Conservation (phyloP, 2,797 vertebrate genomes). For the Harpagifer antarcticus region DNA sequence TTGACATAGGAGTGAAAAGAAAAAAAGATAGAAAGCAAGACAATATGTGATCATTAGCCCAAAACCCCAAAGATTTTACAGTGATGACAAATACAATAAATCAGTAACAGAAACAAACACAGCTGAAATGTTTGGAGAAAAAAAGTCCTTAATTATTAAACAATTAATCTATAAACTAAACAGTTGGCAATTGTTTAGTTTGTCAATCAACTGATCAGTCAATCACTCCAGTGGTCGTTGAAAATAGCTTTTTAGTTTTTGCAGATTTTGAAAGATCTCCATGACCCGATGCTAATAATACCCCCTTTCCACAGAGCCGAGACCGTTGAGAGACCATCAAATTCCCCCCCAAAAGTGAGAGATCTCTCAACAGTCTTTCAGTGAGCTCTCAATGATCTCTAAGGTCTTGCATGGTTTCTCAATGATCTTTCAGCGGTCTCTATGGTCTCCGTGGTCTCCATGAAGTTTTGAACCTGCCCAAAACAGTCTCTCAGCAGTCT, state of each 20-base stretch:
- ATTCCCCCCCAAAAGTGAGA: too few relatives aligned
- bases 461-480: too few relatives aligned
- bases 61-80: neutral
- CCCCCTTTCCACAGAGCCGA: too few relatives aligned
- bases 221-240: neutral
- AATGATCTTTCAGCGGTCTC: too few relatives aligned
- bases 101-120: constrained; percentile 7
- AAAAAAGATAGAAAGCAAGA: neutral
- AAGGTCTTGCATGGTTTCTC: too few relatives aligned
- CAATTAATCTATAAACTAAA: neutral
- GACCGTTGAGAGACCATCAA: too few relatives aligned
- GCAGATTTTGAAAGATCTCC: too few relatives aligned
- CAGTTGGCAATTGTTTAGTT: neutral
- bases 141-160: neutral
- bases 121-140: neutral
- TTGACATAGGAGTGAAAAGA: neutral
- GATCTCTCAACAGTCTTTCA: too few relatives aligned
- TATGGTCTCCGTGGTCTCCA: too few relatives aligned
- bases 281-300: neutral
- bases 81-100: neutral
- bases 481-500: too few relatives aligned
- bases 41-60: neutral
- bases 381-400: too few relatives aligned
- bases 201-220: neutral
- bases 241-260: neutral